Evolutionary conservation across 2,113 vertebrate species (phyloP).

Genomic region (Lutjanus erythropterus): DNA sequence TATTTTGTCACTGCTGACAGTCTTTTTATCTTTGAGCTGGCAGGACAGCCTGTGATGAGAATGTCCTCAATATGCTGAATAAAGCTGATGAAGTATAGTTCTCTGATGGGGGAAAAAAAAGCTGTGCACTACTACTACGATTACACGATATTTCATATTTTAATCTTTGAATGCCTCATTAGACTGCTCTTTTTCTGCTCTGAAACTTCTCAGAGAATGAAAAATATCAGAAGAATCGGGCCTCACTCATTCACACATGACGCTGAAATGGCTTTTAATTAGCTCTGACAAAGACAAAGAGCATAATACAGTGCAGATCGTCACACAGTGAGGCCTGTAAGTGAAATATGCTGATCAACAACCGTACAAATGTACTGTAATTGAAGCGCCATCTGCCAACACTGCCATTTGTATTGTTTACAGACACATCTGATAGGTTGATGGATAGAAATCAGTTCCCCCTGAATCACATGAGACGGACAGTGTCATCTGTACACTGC

Average conservation of each 20-base stretch:
- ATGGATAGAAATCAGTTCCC: slow-evolving; percentile 29
- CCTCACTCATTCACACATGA: not conserved
- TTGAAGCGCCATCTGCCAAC: slow-evolving; percentile 48
- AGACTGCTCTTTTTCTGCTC: slow-evolving; percentile 25
- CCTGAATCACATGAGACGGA: slow-evolving; percentile 39
- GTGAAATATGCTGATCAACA: slow-evolving; percentile 53
- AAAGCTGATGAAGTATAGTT: slow-evolving; percentile 37
- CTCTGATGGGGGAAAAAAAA: not conserved
- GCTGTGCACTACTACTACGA: not conserved
- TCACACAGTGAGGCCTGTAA: slow-evolving; percentile 16
- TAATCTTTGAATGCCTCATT: slow-evolving; percentile 58
- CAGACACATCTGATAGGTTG: slow-evolving; percentile 38
- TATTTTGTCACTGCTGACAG: slow-evolving; percentile 42
- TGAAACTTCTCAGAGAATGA: slow-evolving; percentile 17
- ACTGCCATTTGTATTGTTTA: slow-evolving; percentile 50
- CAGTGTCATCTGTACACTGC: slow-evolving; percentile 44
- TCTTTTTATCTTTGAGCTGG: slow-evolving; percentile 19
- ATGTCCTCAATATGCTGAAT: slow-evolving; percentile 42
- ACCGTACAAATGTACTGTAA: slow-evolving; percentile 35
- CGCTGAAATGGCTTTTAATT: slow-evolving; percentile 49
- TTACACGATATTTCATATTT: slow-evolving; percentile 39
- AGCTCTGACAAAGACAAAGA: slow-evolving; percentile 53
- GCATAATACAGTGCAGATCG: slow-evolving; percentile 8
- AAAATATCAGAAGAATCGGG: slow-evolving; percentile 15
- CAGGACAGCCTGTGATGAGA: slow-evolving; percentile 20